phyloP scores from a whole-genome alignment of 2,797 vertebrate species.

The Rhinoraja longicauda region DNA sequence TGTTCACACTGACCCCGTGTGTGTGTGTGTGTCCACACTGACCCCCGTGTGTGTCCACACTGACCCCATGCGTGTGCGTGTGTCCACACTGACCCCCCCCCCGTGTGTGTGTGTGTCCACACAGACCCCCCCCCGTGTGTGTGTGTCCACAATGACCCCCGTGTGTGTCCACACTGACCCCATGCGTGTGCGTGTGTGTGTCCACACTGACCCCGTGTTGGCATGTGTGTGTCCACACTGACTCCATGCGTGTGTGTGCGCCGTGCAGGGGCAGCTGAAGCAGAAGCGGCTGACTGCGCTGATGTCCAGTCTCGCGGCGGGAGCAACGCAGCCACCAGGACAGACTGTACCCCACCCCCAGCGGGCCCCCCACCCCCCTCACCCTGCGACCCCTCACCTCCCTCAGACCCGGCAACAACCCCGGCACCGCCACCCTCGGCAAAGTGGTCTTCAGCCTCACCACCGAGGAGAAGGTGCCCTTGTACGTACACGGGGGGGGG shows the following conservation, averaged over 20 bases:
- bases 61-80: too few relatives aligned
- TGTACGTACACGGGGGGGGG: conserved; percentile 69
- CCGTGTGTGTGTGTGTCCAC: too few relatives aligned
- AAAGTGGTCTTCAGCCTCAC: conserved; percentile 87
- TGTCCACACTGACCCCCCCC: too few relatives aligned
- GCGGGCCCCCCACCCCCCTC: conserved; percentile 64
- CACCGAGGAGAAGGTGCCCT: conserved; percentile 76
- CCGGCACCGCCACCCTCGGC: conserved; percentile 67
- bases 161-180: too few relatives aligned
- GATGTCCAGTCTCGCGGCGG: conserved; percentile 68
- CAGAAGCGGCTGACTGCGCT: conserved; percentile 71
- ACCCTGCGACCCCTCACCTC: conserved; percentile 58
- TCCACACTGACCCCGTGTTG: too few relatives aligned
- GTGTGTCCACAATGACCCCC: too few relatives aligned
- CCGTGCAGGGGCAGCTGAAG: conserved; percentile 79
- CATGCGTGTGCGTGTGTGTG: too few relatives aligned
- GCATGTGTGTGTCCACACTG: background rate
- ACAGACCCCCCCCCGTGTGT: too few relatives aligned
- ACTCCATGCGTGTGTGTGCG: too few relatives aligned
- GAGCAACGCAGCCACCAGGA: conserved; percentile 72
- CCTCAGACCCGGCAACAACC: conserved; percentile 65
- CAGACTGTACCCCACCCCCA: conserved; percentile 65
- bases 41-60: too few relatives aligned
- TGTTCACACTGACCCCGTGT: too few relatives aligned
- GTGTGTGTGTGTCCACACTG: too few relatives aligned